Conservation (phyloP, 1,140 invertebrate species). For the Cydia fagiglandana region DNA sequence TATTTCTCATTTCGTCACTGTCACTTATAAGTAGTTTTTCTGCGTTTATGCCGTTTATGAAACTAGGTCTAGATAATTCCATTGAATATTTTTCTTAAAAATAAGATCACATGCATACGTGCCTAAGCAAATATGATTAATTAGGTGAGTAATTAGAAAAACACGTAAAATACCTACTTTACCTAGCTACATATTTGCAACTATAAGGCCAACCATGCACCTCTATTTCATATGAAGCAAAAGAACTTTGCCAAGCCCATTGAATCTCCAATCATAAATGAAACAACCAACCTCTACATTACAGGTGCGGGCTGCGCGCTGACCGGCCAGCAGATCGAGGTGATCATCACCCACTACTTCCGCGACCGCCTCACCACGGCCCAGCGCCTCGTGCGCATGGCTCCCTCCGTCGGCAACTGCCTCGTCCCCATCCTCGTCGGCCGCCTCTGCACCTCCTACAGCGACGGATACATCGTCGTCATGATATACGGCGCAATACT, state of each 20-base stretch:
- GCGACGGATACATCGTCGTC: conserved; percentile 56
- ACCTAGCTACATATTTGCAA: too few relatives aligned
- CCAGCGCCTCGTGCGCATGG: conserved; percentile 66
- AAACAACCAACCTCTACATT: conserved; percentile 42
- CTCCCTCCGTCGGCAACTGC: conserved; percentile 67
- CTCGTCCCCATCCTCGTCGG: conserved; percentile 64
- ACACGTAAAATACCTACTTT: too few relatives aligned
- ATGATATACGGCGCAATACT: conserved; percentile 71
- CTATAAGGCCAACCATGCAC: too few relatives aligned
- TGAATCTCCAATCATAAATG: background rate
- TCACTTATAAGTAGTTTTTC: background rate
- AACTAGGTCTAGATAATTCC: background rate
- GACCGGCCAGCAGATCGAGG: conserved; percentile 73
- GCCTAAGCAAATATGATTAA: background rate
- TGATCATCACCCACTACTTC: conserved; percentile 76
- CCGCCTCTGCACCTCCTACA: conserved; percentile 59
- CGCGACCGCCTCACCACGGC: conserved; percentile 67
- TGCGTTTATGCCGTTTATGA: background rate
- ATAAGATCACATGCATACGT: background rate
- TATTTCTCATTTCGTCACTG: background rate
- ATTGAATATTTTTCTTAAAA: background rate
- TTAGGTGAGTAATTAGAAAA: too few relatives aligned
- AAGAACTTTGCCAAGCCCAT: background rate
- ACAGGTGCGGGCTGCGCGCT: conserved; percentile 71
- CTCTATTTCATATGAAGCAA: too few relatives aligned